Percentiles rank a stretch among this genome's conserved stretches.
Conservation (phyloP, 2,888 invertebrate species). For the Mimumesa dahlbomi region DNA sequence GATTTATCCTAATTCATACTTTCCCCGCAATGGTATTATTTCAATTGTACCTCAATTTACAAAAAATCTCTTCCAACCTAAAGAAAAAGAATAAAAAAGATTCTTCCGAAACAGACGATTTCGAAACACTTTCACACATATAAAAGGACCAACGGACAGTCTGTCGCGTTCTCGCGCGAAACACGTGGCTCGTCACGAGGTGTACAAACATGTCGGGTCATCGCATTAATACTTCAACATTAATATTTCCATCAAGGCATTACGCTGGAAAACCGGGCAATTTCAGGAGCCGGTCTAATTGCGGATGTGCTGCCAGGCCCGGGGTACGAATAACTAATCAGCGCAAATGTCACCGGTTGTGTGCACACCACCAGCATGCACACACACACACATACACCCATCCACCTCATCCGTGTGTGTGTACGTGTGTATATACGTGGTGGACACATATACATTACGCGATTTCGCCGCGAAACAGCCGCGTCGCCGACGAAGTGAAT, state of each 20-base stretch:
- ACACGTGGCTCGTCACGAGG: background rate
- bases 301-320: conserved; percentile 32
- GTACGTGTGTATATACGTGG: too few relatives aligned
- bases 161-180: background rate
- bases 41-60: too few relatives aligned
- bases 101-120: too few relatives aligned
- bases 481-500: background rate
- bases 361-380: conserved; percentile 23
- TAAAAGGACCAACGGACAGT: too few relatives aligned
- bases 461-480: conserved; percentile 1
- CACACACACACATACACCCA: too few relatives aligned
- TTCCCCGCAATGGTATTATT: too few relatives aligned
- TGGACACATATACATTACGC: too few relatives aligned
- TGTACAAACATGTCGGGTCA: background rate
- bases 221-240: conserved; percentile 4
- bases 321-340: conserved; percentile 59
- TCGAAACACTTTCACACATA: too few relatives aligned
- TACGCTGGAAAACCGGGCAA: conserved; percentile 32
- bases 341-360: conserved; percentile 55
- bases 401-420: background rate
- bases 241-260: conserved; percentile 9
- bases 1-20: too few relatives aligned
- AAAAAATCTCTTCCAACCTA: too few relatives aligned
- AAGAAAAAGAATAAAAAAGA: too few relatives aligned
- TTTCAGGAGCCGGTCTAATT: conserved; percentile 35